These are phyloP conservation scores for Calidris pugnax DNA, from an alignment of 2,113 vertebrate species.

Conservation along the genomic window DNA sequence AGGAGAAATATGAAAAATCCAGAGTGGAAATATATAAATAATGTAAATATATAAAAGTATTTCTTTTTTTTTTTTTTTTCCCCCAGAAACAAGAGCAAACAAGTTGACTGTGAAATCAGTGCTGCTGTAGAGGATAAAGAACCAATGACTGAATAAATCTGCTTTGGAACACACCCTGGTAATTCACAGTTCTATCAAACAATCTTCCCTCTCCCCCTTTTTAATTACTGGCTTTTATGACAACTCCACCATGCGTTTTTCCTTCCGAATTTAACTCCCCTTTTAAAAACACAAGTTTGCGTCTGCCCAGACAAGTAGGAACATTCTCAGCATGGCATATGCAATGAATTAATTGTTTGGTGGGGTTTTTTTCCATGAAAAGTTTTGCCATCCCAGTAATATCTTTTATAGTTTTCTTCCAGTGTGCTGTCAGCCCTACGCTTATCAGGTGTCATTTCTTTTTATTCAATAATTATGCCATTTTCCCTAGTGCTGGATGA, in stretches of 20 bases:
- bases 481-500: neutral
- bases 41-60: neutral
- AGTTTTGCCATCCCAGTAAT: slow-evolving; percentile 1
- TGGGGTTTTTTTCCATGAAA: neutral
- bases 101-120: neutral
- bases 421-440: neutral
- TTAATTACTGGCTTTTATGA: slow-evolving; percentile 45
- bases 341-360: slow-evolving; percentile 11
- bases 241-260: neutral
- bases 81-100: neutral
- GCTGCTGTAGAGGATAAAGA: neutral
- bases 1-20: neutral
- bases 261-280: slow-evolving; percentile 38
- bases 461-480: neutral
- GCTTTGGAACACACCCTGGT: slow-evolving; percentile 39
- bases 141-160: slow-evolving; percentile 49
- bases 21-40: neutral
- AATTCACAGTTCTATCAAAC: slow-evolving; percentile 54
- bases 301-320: slow-evolving; percentile 59
- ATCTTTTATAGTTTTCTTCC: neutral
- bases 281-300: slow-evolving; percentile 30
- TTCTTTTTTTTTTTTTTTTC: too few relatives aligned
- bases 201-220: slow-evolving; percentile 25
- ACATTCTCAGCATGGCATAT: slow-evolving; percentile 16
- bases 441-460: neutral